Percentiles rank a stretch among this genome's conserved stretches.
Conservation (phyloP, 2,888 invertebrate species). For the Abscondita cerata region DNA sequence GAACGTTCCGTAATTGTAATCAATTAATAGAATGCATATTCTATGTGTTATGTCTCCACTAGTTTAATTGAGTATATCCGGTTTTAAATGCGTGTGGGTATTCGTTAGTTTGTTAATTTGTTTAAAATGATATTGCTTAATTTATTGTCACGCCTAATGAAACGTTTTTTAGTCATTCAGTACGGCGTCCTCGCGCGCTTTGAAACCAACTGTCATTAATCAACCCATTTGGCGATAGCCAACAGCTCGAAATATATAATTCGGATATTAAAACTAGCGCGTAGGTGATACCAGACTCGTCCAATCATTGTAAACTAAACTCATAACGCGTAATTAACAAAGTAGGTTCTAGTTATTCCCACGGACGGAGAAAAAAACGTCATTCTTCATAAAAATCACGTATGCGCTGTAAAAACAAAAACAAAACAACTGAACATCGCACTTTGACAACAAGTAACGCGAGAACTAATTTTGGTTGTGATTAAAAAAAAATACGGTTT, state of each 20-base stretch:
- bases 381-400: slow-evolving; percentile 22
- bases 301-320: no score
- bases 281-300: slow-evolving; percentile 8
- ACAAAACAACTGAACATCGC: slow-evolving; percentile 26
- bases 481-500: slow-evolving; percentile 58
- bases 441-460: slow-evolving; percentile 42
- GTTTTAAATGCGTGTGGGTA: slow-evolving; percentile 47
- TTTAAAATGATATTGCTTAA: slow-evolving; percentile 43
- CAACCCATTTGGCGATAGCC: slow-evolving; percentile 24
- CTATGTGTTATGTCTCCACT: slow-evolving; percentile 41
- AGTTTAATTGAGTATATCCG: slow-evolving; percentile 46
- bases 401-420: slow-evolving; percentile 23
- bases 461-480: slow-evolving; percentile 57
- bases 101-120: slow-evolving; percentile 46
- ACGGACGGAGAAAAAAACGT: slow-evolving; percentile 19
- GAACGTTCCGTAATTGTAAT: slow-evolving; percentile 44
- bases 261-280: slow-evolving; percentile 15
- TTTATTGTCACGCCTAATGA: slow-evolving; percentile 41
- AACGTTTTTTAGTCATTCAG: slow-evolving; percentile 29
- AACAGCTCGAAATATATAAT: slow-evolving; percentile 14
- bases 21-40: slow-evolving; percentile 49
- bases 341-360: slow-evolving; percentile 23
- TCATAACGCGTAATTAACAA: slow-evolving; percentile 18
- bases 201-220: slow-evolving; percentile 24
- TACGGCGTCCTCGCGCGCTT: slow-evolving; percentile 17